phyloP scores from a whole-genome alignment of 2,797 vertebrate species.

The Helostoma temminkii region DNA sequence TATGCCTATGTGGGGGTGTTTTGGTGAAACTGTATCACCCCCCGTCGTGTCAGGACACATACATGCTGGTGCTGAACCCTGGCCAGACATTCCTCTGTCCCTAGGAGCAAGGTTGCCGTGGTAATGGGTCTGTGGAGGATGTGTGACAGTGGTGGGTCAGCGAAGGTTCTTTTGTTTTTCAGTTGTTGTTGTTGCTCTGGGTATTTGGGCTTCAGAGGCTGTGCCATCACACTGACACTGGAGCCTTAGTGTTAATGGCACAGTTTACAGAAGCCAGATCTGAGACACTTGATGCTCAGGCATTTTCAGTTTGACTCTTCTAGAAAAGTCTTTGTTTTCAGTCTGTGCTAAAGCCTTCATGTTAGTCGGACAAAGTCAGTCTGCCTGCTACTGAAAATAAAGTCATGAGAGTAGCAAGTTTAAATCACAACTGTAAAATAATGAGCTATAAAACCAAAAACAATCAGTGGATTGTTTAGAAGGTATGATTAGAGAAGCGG shows the following conservation, averaged over 20 bases:
- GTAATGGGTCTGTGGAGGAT: slow-evolving; percentile 57
- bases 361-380: not conserved
- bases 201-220: slow-evolving; percentile 29
- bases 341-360: slow-evolving; percentile 16
- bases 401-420: not conserved
- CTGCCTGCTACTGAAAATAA: not conserved
- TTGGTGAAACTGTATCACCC: slow-evolving; percentile 53
- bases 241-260: slow-evolving; percentile 1
- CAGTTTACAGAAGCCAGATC: slow-evolving; percentile 17
- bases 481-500: not conserved
- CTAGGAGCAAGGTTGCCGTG: slow-evolving; percentile 52
- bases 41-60: slow-evolving; percentile 36
- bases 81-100: slow-evolving; percentile 76
- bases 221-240: slow-evolving; percentile 26
- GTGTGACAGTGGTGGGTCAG: slow-evolving; percentile 45
- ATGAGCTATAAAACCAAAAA: not conserved
- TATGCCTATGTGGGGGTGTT: slow-evolving; percentile 35
- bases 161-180: slow-evolving; percentile 22
- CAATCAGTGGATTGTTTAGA: not conserved
- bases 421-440: not conserved
- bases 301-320: slow-evolving; percentile 16
- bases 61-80: slow-evolving; percentile 58
- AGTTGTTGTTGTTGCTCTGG: slow-evolving; percentile 35
- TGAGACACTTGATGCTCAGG: not conserved
- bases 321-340: slow-evolving; percentile 18